Conservation (phyloP, 2,113 vertebrate genomes). For the Grus americana region DNA sequence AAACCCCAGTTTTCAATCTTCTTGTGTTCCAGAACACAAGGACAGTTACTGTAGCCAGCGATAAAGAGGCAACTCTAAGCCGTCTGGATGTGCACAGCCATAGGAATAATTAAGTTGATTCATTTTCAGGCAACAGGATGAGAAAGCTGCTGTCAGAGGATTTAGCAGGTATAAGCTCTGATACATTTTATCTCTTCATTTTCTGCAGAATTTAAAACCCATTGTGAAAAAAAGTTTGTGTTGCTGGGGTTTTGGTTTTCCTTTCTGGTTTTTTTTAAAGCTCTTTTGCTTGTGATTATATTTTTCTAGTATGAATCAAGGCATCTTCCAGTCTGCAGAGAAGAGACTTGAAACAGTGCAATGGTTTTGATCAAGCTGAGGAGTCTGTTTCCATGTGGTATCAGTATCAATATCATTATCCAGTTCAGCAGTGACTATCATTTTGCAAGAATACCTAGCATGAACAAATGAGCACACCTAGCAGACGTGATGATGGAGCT, state of each 20-base stretch:
- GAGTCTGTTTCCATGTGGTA: background rate
- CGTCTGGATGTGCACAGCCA: background rate
- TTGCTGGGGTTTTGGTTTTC: background rate
- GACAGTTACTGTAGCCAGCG: background rate
- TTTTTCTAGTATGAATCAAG: background rate
- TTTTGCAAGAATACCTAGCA: background rate
- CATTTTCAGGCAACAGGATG: conserved; percentile 38
- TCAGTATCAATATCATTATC: background rate
- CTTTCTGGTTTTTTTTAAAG: too few relatives aligned
- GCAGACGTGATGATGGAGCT: background rate
- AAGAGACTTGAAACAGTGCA: background rate
- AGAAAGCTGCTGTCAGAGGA: conserved; percentile 19
- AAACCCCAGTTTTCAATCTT: background rate
- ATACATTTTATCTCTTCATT: conserved; percentile 1
- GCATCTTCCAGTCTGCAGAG: background rate
- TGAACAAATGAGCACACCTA: background rate
- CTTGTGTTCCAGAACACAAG: conserved; percentile 17
- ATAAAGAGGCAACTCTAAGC: conserved; percentile 21
- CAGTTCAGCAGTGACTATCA: background rate
- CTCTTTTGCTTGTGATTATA: background rate
- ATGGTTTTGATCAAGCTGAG: background rate
- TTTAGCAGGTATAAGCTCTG: conserved; percentile 25
- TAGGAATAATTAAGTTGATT: conserved; percentile 50
- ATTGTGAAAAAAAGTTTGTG: background rate
- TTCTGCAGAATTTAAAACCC: conserved; percentile 17